Percentiles rank a stretch among this genome's conserved stretches.
Evolutionary conservation across 1,140 invertebrate species (phyloP).

Genomic region (Eupristina koningsbergeri): DNA sequence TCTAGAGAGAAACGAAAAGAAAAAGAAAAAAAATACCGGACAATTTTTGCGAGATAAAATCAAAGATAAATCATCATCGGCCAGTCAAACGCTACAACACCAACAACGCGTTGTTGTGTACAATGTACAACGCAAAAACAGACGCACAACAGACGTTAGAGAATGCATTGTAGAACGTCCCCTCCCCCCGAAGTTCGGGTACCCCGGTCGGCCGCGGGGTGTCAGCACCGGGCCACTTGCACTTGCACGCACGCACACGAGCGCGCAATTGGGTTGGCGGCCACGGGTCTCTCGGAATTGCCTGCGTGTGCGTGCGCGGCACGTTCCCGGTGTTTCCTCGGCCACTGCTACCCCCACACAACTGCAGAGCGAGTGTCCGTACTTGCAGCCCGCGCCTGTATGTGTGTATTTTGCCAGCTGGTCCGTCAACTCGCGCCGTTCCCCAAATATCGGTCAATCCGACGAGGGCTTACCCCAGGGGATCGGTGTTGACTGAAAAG

Average conservation of each 20-base stretch:
- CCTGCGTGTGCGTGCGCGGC: neutral
- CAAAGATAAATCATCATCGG: no score
- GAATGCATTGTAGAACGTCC: no score
- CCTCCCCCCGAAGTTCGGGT: no score
- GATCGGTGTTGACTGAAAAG: no score
- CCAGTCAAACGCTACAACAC: no score
- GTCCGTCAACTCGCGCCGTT: neutral
- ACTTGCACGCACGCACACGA: neutral
- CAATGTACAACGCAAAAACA: neutral
- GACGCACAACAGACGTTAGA: neutral
- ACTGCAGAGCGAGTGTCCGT: neutral
- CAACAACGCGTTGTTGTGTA: no score
- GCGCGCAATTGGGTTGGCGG: no score
- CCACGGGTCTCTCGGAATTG: no score
- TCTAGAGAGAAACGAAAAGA: no score
- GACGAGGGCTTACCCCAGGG: neutral
- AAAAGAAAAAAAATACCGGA: no score
- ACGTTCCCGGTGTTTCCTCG: neutral
- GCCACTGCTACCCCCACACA: neutral
- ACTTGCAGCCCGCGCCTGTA: no score
- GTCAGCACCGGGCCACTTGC: neutral
- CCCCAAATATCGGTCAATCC: neutral
- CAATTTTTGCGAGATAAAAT: no score
- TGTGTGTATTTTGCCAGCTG: neutral
- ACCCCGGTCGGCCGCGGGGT: neutral